phyloP scores from a whole-genome alignment of 2,113 vertebrate species.

The Perca flavescens region DNA sequence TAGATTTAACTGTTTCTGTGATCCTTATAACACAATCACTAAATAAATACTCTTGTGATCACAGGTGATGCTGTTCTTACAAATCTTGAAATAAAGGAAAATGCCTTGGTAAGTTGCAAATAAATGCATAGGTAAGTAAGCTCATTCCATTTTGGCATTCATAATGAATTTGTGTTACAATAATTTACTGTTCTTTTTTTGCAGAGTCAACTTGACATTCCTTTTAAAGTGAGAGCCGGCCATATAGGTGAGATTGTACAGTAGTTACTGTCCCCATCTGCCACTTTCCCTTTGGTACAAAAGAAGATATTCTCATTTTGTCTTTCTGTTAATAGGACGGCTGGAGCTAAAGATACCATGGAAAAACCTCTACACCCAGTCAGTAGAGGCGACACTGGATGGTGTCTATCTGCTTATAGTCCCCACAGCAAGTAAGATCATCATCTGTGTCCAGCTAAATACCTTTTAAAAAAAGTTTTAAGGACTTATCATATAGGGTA shows the following conservation, averaged over 20 bases:
- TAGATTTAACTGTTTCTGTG: background rate
- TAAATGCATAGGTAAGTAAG: background rate
- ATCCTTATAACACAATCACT: background rate
- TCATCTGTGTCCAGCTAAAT: background rate
- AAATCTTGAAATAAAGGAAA: conserved; percentile 98
- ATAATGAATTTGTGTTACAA: background rate
- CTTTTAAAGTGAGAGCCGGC: conserved; percentile 96
- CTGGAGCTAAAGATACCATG: conserved; percentile 95
- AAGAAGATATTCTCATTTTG: conserved; percentile 18
- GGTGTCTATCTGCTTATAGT: conserved; percentile 96
- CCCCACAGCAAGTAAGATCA: conserved; percentile 91
- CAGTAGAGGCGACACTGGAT: conserved; percentile 94
- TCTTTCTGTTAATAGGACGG: conserved; percentile 83
- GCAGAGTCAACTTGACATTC: conserved; percentile 96
- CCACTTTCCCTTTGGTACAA: background rate
- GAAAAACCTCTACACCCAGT: conserved; percentile 97
- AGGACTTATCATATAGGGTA: background rate
- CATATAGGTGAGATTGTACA: conserved; percentile 90
- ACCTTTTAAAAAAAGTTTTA: background rate
- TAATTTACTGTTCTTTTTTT: conserved; percentile 46
- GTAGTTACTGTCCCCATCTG: background rate
- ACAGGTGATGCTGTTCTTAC: conserved; percentile 91
- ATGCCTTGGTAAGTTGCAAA: conserved; percentile 92
- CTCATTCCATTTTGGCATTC: background rate
- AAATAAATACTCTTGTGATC: conserved; percentile 37